phyloP scores from a whole-genome alignment of 1,140 invertebrate genomes.

The Bombus turneri region DNA sequence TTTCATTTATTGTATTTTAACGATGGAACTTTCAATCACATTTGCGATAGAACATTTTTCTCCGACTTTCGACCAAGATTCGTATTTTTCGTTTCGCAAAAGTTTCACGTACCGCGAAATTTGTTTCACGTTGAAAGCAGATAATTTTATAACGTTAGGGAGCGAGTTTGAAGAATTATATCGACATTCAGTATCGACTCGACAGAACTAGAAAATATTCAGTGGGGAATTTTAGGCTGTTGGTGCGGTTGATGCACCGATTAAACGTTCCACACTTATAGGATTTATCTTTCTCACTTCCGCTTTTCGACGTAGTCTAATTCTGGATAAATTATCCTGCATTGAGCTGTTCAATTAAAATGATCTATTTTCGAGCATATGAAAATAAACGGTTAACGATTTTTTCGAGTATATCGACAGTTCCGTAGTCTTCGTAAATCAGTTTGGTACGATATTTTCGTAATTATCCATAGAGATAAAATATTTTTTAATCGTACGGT shows the following conservation, averaged over 20 bases:
- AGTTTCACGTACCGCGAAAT: background rate
- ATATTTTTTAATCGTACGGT: too few species aligned
- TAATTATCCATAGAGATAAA: too few species aligned
- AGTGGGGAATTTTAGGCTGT: background rate
- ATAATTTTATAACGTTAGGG: constrained; percentile 5
- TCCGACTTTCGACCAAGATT: background rate
- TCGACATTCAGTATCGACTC: background rate
- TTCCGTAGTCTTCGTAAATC: too few species aligned
- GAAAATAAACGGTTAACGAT: too few species aligned
- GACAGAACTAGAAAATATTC: background rate
- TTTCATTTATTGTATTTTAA: background rate
- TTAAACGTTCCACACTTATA: background rate
- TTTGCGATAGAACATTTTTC: background rate
- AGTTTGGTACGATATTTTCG: too few species aligned
- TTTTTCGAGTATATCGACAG: too few species aligned
- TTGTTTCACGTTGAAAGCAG: background rate
- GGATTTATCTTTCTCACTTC: background rate
- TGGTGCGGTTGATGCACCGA: background rate
- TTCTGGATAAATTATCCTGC: background rate
- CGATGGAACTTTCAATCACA: background rate
- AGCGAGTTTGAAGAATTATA: constrained; percentile 23
- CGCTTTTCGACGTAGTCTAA: background rate
- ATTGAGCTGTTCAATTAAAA: too few species aligned
- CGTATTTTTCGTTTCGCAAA: background rate
- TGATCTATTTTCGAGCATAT: too few species aligned